A percentile compares a stretch with the other conserved stretches of the same genome.
These are phyloP conservation scores for Neopipo cinnamomea DNA, from an alignment of 2,113 vertebrate genomes.

Conservation along the genomic window DNA sequence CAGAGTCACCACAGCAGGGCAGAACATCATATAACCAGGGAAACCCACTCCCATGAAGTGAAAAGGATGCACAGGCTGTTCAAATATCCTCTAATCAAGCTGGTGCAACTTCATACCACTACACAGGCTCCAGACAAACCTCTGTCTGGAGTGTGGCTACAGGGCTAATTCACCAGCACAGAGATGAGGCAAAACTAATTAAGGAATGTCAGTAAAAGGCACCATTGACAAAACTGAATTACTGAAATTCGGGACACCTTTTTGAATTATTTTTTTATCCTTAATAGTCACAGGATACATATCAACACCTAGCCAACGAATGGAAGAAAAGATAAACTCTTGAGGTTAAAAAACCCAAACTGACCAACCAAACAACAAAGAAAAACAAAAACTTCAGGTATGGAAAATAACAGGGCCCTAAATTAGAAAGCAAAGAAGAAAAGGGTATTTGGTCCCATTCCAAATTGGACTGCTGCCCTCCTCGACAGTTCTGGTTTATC, in stretches of 20 bases:
- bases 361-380: not conserved
- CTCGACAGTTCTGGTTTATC: not conserved
- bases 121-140: not conserved
- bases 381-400: not conserved
- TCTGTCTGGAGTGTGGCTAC: not conserved
- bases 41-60: not conserved
- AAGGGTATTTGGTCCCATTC: not conserved
- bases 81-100: fast-evolving
- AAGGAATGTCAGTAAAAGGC: not conserved
- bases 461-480: not conserved
- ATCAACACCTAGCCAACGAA: not conserved
- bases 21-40: fast-evolving
- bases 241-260: not conserved
- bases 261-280: not conserved
- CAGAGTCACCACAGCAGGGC: not conserved
- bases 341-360: not conserved
- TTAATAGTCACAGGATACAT: not conserved
- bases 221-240: not conserved
- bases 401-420: not conserved
- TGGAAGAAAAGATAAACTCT: not conserved
- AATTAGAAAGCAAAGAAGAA: not conserved
- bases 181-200: not conserved
- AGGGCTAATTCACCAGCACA: not conserved
- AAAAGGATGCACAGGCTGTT: not conserved
- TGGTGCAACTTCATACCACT: not conserved